phyloP scores from a whole-genome alignment of 2,797 vertebrate genomes.

The Gallinago nigripennis region DNA sequence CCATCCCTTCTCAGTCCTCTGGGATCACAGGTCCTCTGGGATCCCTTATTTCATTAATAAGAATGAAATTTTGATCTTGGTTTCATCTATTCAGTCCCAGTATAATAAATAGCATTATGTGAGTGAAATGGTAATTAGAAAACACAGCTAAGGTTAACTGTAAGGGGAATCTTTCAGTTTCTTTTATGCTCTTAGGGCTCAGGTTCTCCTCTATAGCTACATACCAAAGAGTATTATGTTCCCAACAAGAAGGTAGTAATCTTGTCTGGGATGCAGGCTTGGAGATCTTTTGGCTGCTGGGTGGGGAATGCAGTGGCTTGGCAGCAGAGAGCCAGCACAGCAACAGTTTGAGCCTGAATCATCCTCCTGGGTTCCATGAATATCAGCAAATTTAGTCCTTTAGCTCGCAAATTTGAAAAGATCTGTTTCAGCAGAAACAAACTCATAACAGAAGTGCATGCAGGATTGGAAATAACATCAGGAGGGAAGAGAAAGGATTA shows the following conservation, averaged over 20 bases:
- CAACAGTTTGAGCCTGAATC: background rate
- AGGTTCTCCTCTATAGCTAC: background rate
- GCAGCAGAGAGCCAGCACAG: accelerated
- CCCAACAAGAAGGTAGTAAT: background rate
- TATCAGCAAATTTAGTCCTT: background rate
- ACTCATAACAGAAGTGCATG: background rate
- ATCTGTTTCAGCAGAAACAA: background rate
- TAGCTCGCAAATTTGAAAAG: background rate
- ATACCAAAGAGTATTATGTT: background rate
- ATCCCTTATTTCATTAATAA: background rate
- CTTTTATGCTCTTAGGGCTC: background rate
- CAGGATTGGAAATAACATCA: background rate
- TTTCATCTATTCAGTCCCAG: background rate
- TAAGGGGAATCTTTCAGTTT: background rate
- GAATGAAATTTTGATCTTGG: conserved; percentile 3
- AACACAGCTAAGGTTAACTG: background rate
- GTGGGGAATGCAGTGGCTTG: conserved; percentile 6
- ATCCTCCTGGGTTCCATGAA: accelerated
- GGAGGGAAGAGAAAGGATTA: background rate
- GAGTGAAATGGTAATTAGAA: background rate
- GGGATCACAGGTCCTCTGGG: background rate
- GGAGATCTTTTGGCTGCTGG: background rate
- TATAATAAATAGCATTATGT: background rate
- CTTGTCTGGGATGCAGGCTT: background rate
- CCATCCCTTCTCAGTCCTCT: background rate